These are phyloP conservation scores for Aelia acuminata DNA, from an alignment of 2,888 invertebrate genomes.

Conservation along the genomic window DNA sequence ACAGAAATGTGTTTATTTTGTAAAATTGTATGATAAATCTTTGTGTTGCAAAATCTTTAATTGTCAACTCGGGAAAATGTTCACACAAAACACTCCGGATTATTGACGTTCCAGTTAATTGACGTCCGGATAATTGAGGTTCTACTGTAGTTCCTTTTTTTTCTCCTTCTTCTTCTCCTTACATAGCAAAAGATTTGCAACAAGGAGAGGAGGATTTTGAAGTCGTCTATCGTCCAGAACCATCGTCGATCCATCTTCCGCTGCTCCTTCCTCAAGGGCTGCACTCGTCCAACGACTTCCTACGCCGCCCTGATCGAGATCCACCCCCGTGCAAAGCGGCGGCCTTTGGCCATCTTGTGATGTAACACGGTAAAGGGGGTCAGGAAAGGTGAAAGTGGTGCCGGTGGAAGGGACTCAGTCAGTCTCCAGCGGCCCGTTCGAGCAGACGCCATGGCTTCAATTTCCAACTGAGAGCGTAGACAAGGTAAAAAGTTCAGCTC, in stretches of 20 bases:
- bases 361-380: conserved; percentile 52
- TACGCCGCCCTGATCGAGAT: conserved; percentile 1
- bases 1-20: too few relatives aligned
- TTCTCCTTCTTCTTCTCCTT: too few relatives aligned
- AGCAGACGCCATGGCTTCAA: conserved; percentile 26
- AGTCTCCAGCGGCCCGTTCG: conserved; percentile 17
- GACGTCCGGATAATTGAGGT: too few relatives aligned
- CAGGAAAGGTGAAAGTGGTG: conserved; percentile 55
- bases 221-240: neutral
- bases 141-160: too few relatives aligned
- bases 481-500: conserved; percentile 9
- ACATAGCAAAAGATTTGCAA: too few relatives aligned
- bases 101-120: too few relatives aligned
- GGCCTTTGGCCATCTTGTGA: conserved; percentile 46
- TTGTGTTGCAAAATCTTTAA: too few relatives aligned
- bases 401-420: conserved; percentile 53
- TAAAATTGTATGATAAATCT: too few relatives aligned
- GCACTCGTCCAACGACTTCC: neutral
- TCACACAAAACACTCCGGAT: too few relatives aligned
- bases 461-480: conserved; percentile 34
- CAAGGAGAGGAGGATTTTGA: too few relatives aligned
- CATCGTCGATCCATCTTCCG: neutral
- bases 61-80: too few relatives aligned
- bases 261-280: neutral
- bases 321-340: neutral